Evolutionary conservation across 2,888 invertebrate species (phyloP), one percentile per base, ranked within the genome.

Genomic region (Phyto melanocephala): DNA sequence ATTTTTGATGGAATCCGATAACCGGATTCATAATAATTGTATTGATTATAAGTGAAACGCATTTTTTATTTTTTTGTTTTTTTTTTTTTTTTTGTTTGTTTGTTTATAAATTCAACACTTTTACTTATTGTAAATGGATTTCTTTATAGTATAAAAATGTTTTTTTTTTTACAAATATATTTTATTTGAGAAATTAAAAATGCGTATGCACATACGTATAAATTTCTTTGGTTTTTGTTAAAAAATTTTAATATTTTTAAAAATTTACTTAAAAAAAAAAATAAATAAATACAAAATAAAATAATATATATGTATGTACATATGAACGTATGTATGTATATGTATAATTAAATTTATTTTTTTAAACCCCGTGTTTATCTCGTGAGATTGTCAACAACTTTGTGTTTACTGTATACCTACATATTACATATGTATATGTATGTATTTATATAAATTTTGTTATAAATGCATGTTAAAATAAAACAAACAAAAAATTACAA

Each of bases 41-140:
- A 91, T 87, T 91, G 91, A 87, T 91, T 91, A 86, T 90, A 91
- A 83, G 91, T 90, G 87, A 91, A 90, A 86, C 91, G 89, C 91
- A 91, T 91, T 86, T 85, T 88, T 70, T n/a, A 3, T 83, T 22
- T n/a, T 5, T 28, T 28, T 42, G 42, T 62, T 37, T 35, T 67
- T 65, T 76, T 37, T 88, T 70, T n/a, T 10, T 83, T 22, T n/a
- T 5, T 28, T 28, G 35, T 50, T 62, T 37, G 24, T 67, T 65
- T 76, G 37, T 77, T 58, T 22, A 13, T 50, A 24, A 62, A 52
- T 71, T 62, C 76, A 56, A 76, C 70, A 78, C 54, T 78, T 63
- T 50, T 42, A 45, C 54, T 37, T 28, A 6, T 28, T 28, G 3
- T 28, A 28, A 6, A 28, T 28, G 28, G 28, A 3, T 28, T 28